Percentiles rank a stretch among this genome's conserved stretches.
phyloP scores from a whole-genome alignment of 2,888 invertebrate genomes.

The Patella pellucida region DNA sequence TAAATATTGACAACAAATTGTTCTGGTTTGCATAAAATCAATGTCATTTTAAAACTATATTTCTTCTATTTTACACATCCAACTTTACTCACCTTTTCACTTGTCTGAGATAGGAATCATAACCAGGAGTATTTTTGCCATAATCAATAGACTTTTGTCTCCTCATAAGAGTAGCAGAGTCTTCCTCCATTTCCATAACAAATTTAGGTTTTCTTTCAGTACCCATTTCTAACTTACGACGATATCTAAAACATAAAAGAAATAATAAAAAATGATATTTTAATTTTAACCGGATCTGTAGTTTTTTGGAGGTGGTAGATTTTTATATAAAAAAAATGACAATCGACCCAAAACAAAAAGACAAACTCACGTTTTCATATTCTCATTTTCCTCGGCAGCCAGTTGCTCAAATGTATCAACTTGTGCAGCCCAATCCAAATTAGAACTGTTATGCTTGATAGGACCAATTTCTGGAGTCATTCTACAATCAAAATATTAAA shows the following conservation, averaged over 20 bases:
- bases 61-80: neutral
- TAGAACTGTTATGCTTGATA: neutral
- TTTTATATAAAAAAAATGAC: too few species aligned
- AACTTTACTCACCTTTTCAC: constrained; percentile 78
- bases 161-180: constrained; percentile 80
- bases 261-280: neutral
- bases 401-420: constrained; percentile 21
- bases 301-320: too few species aligned
- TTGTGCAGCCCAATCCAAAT: constrained; percentile 16
- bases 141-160: constrained; percentile 95
- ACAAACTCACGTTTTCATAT: constrained; percentile 16
- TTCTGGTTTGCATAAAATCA: too few species aligned
- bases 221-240: constrained; percentile 43
- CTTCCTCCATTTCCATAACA: constrained; percentile 76
- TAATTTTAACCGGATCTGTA: neutral
- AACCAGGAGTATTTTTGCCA: constrained; percentile 92
- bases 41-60: neutral
- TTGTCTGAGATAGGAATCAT: constrained; percentile 80
- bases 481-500: neutral
- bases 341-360: neutral
- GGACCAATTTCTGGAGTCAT: constrained; percentile 4
- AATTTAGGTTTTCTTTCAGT: constrained; percentile 44
- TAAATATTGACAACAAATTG: too few species aligned
- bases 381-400: constrained; percentile 14
- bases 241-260: constrained; percentile 30